phyloP scores from a whole-genome alignment of 2,888 invertebrate species.

The Gymnoscelis rufifasciata region DNA sequence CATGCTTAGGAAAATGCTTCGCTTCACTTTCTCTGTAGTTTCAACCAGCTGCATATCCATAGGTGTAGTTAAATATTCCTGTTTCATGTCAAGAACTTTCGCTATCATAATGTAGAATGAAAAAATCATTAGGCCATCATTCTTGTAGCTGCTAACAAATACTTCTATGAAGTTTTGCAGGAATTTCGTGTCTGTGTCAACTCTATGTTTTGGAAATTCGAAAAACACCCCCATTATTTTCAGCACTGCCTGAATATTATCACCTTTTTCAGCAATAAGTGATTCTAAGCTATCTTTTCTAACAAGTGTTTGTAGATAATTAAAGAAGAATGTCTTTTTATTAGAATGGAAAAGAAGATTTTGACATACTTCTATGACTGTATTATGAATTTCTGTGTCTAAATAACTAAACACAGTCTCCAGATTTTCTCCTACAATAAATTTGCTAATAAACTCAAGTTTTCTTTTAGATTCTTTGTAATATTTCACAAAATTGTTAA shows the following conservation, averaged over 20 bases:
- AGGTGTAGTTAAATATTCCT: conserved; percentile 56
- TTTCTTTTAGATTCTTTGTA: conserved; percentile 66
- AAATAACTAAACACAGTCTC: conserved; percentile 60
- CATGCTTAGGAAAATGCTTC: conserved; percentile 60
- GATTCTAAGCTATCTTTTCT: conserved; percentile 59
- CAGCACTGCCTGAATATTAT: conserved; percentile 64
- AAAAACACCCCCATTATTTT: conserved; percentile 66
- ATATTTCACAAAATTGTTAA: conserved; percentile 50
- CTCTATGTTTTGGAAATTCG: conserved; percentile 53
- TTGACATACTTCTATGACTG: conserved; percentile 50
- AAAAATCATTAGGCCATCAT: conserved; percentile 61
- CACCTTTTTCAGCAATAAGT: conserved; percentile 62
- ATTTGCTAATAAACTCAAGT: conserved; percentile 57
- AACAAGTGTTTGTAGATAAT: conserved; percentile 59
- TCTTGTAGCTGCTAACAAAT: conserved; percentile 57
- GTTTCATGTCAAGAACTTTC: conserved; percentile 54
- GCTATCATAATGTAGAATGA: conserved; percentile 63
- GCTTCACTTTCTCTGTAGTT: conserved; percentile 53
- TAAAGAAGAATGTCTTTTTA: conserved; percentile 57
- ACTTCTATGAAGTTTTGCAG: conserved; percentile 58
- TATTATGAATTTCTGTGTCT: conserved; percentile 43
- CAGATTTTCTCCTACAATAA: conserved; percentile 54
- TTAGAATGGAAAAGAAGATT: conserved; percentile 56
- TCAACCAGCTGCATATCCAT: conserved; percentile 52
- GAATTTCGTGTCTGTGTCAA: conserved; percentile 45